Evolutionary conservation across 1,140 invertebrate species (phyloP), one percentile per base, ranked within the genome.

Genomic region (Ooceraea biroi): DNA sequence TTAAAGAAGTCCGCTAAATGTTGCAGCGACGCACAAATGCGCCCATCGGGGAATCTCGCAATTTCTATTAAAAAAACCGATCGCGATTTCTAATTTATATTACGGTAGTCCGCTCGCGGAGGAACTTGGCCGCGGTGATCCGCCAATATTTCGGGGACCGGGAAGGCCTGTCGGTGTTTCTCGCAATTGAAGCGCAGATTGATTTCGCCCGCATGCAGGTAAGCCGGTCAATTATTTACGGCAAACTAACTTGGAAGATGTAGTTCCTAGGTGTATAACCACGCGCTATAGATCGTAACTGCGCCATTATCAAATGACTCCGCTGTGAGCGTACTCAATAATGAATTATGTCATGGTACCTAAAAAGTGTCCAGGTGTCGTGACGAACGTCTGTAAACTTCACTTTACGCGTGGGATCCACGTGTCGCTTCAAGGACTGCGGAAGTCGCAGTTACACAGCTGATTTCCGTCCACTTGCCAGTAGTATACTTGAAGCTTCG

Each of bases 31-130:
- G 19, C 30, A 25, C 30, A 69, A 82, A 71, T 19, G 36, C 30
- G 11, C 14, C 36, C 41, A 4, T 55, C n/a, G n/a, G n/a, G 36
- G 50, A 22, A 78, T 80, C 66, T n/a, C 17, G 7, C 25, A 58
- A 80, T 80, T 71, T 71, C 22, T 22, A 58, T 71, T 50, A 30
- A 30, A n/a, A n/a, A n/a, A 57, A 12, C 50, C 65, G 8, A 57
- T 80, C 76, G 76, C 76, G 76, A 80, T 80, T 44, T 58, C 36
- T 58, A 46, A 80, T 80, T n/a, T 80, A 71, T 80, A 80, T 80
- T 57, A 69, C 57, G 57, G 41, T 11, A 46, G 63, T 46, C 57
- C n/a, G 27, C 44, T 52, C 58, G n/a, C 12, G 17, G 30, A 19
- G 4, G 8, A 55, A 57, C 36, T 68, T 27, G 74, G 5, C 25